Percentiles rank a stretch among this genome's conserved stretches.
These are phyloP conservation scores for Dipodomys merriami DNA, from an alignment of 2,113 vertebrate species.

Conservation along the genomic window DNA sequence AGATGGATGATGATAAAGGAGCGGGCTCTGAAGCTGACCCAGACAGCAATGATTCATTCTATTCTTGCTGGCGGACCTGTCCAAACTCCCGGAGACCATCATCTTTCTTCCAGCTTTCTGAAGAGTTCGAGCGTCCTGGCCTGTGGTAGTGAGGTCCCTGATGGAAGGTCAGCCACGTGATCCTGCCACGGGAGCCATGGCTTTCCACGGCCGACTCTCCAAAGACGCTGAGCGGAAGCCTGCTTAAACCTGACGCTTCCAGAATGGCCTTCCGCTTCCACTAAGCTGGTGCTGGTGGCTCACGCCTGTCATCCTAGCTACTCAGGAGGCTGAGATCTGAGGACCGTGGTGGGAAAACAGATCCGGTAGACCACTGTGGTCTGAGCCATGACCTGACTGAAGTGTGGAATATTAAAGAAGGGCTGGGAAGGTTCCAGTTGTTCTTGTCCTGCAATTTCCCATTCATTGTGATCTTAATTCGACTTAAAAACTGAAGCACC, in stretches of 20 bases:
- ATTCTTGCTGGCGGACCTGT: conserved; percentile 49
- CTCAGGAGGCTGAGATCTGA: too few species aligned
- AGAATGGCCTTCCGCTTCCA: not conserved
- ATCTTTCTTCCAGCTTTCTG: conserved; percentile 72
- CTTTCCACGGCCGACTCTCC: not conserved
- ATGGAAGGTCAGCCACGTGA: conserved; percentile 46
- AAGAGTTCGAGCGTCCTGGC: conserved; percentile 52
- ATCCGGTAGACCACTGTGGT: not conserved
- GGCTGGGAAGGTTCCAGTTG: not conserved
- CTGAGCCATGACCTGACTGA: conserved; percentile 27
- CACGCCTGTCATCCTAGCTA: too few species aligned
- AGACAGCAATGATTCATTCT: conserved; percentile 70
- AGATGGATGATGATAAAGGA: conserved; percentile 66
- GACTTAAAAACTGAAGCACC: not conserved
- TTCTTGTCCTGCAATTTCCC: not conserved
- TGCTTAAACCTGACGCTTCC: conserved; percentile 25
- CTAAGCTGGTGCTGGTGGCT: too few species aligned
- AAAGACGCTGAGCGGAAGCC: not conserved
- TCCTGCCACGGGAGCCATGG: conserved; percentile 22
- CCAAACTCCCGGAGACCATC: conserved; percentile 44
- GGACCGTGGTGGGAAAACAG: not conserved
- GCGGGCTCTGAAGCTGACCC: conserved; percentile 24
- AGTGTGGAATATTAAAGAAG: conserved; percentile 3
- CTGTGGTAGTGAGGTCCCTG: conserved; percentile 58
- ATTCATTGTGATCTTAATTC: conserved; percentile 2